Evolutionary conservation across 2,113 vertebrate genomes (phyloP).

Genomic region (Phalacrocorax aristotelis): DNA sequence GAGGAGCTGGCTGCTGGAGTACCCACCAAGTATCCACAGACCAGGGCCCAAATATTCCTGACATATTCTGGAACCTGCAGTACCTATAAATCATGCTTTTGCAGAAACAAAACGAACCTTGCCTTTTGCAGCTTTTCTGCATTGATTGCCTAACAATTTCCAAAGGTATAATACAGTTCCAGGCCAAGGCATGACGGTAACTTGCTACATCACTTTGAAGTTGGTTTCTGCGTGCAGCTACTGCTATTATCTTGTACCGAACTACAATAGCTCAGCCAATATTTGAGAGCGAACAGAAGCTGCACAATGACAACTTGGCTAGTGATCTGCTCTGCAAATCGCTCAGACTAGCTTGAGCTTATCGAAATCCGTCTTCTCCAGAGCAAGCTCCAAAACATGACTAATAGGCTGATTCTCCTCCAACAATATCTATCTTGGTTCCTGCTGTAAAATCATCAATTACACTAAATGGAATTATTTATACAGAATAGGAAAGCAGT

Average conservation of each 20-base stretch:
- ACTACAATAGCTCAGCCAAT: neutral
- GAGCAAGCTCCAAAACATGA: conserved; percentile 15
- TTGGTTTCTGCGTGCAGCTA: neutral
- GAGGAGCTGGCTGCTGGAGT: neutral
- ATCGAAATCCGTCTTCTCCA: neutral
- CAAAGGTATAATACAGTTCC: neutral
- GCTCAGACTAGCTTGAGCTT: neutral
- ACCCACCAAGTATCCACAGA: neutral
- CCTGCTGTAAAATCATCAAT: conserved; percentile 56
- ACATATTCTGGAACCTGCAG: neutral
- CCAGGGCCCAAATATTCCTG: neutral
- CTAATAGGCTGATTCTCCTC: conserved; percentile 34
- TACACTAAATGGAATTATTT: conserved; percentile 54
- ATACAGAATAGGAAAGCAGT: conserved; percentile 1
- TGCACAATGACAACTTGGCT: neutral
- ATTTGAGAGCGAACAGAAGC: neutral
- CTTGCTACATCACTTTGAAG: neutral
- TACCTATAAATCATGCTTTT: neutral
- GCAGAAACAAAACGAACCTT: neutral
- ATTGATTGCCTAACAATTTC: neutral
- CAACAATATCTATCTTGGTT: conserved; percentile 25
- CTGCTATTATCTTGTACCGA: neutral
- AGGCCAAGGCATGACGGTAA: neutral
- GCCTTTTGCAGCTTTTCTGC: neutral
- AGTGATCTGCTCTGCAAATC: neutral